Percentiles rank a stretch among this genome's conserved stretches.
These are phyloP conservation scores for Pomatorhinus ruficollis DNA, from an alignment of 2,113 vertebrate species.

Conservation along the genomic window DNA sequence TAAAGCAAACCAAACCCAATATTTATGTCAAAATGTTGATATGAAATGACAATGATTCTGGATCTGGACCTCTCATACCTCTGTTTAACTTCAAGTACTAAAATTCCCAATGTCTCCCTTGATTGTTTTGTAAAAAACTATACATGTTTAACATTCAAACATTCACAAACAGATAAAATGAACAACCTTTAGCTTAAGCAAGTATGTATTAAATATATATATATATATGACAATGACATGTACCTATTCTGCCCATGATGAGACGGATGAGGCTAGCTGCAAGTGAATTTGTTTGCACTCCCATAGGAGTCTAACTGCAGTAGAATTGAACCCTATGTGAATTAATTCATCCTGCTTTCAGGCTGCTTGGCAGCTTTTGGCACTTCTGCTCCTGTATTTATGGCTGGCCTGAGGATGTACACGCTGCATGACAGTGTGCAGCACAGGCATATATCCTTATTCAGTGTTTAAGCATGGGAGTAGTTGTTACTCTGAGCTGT, in stretches of 20 bases:
- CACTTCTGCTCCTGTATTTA: not conserved
- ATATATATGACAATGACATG: not conserved
- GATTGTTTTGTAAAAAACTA: not conserved
- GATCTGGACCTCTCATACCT: not conserved
- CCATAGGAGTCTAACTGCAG: not conserved
- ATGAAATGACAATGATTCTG: not conserved
- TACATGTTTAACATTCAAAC: not conserved
- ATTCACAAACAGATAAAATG: not conserved
- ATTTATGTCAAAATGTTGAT: not conserved
- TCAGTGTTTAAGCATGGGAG: not conserved
- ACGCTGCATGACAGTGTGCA: not conserved
- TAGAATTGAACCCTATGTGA: not conserved
- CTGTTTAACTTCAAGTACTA: not conserved
- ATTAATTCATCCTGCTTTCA: conserved; percentile 19
- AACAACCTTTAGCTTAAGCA: not conserved
- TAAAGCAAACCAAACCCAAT: not conserved
- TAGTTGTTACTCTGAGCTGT: not conserved
- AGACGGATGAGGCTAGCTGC: not conserved
- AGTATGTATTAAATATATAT: not conserved
- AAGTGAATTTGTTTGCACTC: not conserved
- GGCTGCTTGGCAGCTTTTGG: not conserved
- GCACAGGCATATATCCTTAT: not conserved
- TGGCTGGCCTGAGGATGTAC: conserved; percentile 43
- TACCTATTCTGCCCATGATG: not conserved
- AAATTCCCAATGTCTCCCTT: not conserved